These are phyloP conservation scores for Rhinogobio ventralis DNA, from an alignment of 2,797 vertebrate species.

Conservation along the genomic window DNA sequence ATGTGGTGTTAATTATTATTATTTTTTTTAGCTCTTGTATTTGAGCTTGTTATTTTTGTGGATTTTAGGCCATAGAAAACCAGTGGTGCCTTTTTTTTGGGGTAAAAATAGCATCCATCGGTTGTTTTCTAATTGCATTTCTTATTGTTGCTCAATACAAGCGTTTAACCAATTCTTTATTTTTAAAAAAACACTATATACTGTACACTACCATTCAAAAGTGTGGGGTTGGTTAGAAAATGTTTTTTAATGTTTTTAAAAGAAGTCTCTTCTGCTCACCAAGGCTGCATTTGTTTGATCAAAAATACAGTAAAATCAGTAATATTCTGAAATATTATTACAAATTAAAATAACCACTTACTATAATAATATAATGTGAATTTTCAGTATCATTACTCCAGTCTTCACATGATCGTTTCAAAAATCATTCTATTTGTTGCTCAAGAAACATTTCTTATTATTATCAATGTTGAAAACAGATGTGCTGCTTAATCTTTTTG, in stretches of 20 bases:
- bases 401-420: neutral
- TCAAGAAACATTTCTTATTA: neutral
- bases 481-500: too few relatives aligned
- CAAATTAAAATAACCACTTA: neutral
- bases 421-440: neutral
- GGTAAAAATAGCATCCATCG: conserved; percentile 7
- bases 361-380: neutral
- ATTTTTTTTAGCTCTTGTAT: conserved; percentile 22
- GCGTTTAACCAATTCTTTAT: conserved; percentile 60
- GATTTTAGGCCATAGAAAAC: conserved; percentile 10
- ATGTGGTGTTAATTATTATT: neutral
- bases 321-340: neutral
- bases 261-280: neutral
- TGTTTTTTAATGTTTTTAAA: neutral
- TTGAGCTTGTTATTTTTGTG: neutral
- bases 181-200: conserved; percentile 1
- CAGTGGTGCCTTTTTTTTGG: conserved; percentile 25
- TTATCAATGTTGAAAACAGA: too few relatives aligned
- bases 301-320: neutral
- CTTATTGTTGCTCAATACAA: conserved; percentile 30
- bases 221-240: neutral
- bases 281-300: neutral
- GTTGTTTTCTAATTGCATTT: conserved; percentile 26
- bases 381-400: neutral
- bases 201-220: neutral